These are phyloP conservation scores for Megalops cyprinoides DNA, from an alignment of 2,797 vertebrate species.

Conservation along the genomic window DNA sequence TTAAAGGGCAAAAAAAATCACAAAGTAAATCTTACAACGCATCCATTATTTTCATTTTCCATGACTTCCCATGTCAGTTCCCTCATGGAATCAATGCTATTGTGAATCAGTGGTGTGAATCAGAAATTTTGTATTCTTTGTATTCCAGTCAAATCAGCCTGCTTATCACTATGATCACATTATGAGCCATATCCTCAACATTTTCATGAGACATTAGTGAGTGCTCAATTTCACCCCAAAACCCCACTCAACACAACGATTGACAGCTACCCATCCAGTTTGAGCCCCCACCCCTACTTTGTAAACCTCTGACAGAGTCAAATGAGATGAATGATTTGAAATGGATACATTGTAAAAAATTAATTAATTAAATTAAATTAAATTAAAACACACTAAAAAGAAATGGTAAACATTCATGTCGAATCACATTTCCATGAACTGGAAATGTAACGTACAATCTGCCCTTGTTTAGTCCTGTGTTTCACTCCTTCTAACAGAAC, in stretches of 20 bases:
- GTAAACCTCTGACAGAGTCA: not conserved
- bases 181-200: no score
- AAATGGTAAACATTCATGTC: no score
- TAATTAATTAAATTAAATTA: no score
- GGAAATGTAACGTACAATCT: not conserved
- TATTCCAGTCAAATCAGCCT: no score
- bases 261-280: not conserved
- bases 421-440: not conserved
- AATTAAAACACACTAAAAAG: no score
- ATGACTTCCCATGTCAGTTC: no score
- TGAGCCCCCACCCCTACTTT: not conserved
- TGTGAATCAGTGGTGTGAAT: not conserved
- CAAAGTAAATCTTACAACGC: not conserved
- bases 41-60: not conserved
- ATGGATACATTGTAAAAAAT: no score
- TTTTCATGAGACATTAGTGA: not conserved
- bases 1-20: not conserved
- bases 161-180: no score
- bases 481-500: not conserved
- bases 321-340: no score
- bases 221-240: not conserved
- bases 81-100: not conserved
- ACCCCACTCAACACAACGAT: not conserved
- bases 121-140: not conserved
- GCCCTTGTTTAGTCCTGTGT: not conserved